phyloP scores from a whole-genome alignment of 1,140 invertebrate species.

The Caenorhabditis remanei region DNA sequence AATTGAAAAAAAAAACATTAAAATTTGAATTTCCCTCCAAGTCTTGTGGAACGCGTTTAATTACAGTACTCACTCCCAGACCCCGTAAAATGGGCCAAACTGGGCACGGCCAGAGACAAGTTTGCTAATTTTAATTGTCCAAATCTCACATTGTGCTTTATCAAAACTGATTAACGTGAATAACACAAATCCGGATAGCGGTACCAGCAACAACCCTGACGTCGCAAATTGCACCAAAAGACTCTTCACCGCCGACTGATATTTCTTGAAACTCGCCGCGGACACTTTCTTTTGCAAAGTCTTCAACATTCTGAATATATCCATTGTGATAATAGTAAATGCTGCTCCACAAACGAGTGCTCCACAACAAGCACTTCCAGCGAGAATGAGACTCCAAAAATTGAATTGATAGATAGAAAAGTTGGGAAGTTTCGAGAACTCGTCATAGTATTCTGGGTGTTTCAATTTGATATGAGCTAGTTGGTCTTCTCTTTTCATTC shows the following conservation, averaged over 20 bases:
- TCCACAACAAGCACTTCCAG: background rate
- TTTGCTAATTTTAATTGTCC: no score
- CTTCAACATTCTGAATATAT: slow-evolving; percentile 17
- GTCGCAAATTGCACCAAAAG: background rate
- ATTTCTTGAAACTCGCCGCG: background rate
- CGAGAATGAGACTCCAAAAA: background rate
- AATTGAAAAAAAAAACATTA: no score
- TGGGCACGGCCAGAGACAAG: no score
- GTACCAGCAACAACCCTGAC: background rate
- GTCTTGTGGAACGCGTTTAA: no score
- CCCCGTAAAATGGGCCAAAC: no score
- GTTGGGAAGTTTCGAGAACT: background rate
- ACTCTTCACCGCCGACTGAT: background rate
- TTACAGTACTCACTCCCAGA: background rate
- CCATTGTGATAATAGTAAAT: background rate
- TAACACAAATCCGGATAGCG: background rate
- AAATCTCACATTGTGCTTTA: background rate
- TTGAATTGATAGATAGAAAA: background rate
- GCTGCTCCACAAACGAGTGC: background rate
- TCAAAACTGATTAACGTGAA: background rate
- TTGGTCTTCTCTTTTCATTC: background rate
- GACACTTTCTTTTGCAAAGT: background rate
- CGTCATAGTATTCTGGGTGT: background rate
- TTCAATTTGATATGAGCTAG: background rate
- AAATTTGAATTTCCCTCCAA: no score